phyloP scores from a whole-genome alignment of 1,140 invertebrate genomes.

The Teleogryllus occipitalis region DNA sequence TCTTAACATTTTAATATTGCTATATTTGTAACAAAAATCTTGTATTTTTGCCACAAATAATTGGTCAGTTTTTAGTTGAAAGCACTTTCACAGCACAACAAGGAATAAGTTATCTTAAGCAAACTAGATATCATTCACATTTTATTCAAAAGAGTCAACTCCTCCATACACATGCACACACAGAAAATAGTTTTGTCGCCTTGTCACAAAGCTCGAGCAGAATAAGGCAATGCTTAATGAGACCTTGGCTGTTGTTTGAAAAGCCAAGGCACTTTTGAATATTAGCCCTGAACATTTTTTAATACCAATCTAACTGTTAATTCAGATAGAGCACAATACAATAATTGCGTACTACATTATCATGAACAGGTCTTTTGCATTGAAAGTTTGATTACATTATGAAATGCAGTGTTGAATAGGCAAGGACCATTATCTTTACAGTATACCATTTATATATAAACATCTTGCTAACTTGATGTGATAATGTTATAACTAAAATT shows the following conservation, averaged over 20 bases:
- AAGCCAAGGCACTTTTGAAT: constrained; percentile 6
- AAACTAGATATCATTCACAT: neutral
- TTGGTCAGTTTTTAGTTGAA: constrained; percentile 1
- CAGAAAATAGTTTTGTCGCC: constrained; percentile 8
- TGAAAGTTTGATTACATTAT: neutral
- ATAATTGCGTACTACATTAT: neutral
- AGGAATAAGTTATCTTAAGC: constrained; percentile 1
- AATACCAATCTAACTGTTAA: neutral
- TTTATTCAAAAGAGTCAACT: neutral
- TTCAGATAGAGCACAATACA: neutral
- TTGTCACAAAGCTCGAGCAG: constrained; percentile 18
- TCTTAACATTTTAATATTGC: neutral
- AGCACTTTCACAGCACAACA: constrained; percentile 3
- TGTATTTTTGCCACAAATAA: constrained; percentile 1
- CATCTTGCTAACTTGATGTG: too few relatives aligned
- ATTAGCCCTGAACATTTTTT: constrained; percentile 12
- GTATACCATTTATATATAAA: too few relatives aligned
- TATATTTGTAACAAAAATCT: neutral
- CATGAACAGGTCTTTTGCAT: neutral
- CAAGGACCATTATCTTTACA: too few relatives aligned
- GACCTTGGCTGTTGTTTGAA: neutral
- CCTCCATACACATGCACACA: neutral
- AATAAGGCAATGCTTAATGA: constrained; percentile 18
- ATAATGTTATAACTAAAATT: too few relatives aligned
- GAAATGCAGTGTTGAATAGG: neutral